Evolutionary conservation across 2,888 invertebrate species (phyloP), one percentile per base, ranked within the genome.

Genomic region (Latrodectus elegans): DNA sequence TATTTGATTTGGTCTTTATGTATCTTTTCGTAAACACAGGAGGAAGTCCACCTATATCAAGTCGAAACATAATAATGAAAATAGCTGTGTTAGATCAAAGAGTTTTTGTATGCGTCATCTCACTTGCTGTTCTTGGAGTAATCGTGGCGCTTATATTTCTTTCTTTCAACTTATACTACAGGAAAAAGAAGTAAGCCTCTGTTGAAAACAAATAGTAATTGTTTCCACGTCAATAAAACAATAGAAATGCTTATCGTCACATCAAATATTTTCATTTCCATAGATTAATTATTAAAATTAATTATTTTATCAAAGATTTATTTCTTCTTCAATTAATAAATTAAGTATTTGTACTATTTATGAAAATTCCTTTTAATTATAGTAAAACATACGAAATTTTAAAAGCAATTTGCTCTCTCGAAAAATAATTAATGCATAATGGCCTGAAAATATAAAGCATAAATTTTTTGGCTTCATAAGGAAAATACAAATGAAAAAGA

Each of bases 141-240:
- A 94, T 95, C 0, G 92, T 96, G 78, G 95, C 97, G 0, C 92
- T 96, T 38, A 94, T 95, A 8, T 96, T 96, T 91, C 93, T 97
- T 89, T 95, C 95, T 80, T 96, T 97, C 92, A 97, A 97, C 93
- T 93, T 97, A 90, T 95, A 96, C 92, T 96, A 96, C 92, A 94
- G 96, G 90, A 95, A 95, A 92, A 94, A 96, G 91, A 96, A 96
- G 96, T 96, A 93, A 93, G 94, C 4, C 4, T 73, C 72, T n/a
- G 10, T 14, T 72, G 12, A 72, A 72, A 72, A 8, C 72, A 22
- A 72, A 49, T n/a, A 72, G 11, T 11, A 8, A 67, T 10, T 67
- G n/a, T 22, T 67, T 67, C 22, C 15, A 67, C 9, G 15, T n/a
- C 67, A 67, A 22, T 38, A 38, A 38, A 38, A 38, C 38, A 38